A percentile compares a stretch with the other conserved stretches of the same genome.
These are phyloP conservation scores for Spicauda simplicius DNA, from an alignment of 2,888 invertebrate species.

Conservation along the genomic window DNA sequence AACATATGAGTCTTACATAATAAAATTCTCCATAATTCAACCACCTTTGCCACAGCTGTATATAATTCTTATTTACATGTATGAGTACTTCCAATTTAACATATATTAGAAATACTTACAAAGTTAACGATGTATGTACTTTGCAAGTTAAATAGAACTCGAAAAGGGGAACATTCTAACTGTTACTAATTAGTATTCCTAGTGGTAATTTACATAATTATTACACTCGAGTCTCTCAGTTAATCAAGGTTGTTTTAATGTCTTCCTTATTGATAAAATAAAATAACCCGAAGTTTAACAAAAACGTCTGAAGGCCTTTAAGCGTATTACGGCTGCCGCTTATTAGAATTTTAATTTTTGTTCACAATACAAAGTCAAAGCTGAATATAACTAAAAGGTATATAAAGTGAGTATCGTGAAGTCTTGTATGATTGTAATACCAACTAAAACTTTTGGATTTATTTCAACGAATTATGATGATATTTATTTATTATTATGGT, in stretches of 20 bases:
- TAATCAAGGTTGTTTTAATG: conserved; percentile 14
- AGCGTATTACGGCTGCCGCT: background rate
- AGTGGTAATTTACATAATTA: conserved; percentile 10
- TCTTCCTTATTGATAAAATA: conserved; percentile 18
- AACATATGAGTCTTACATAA: too few species aligned
- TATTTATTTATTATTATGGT: too few species aligned
- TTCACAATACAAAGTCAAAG: background rate
- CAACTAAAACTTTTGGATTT: too few species aligned
- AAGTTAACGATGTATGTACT: background rate
- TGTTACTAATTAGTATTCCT: conserved; percentile 3
- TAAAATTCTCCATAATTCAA: too few species aligned
- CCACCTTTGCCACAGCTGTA: too few species aligned
- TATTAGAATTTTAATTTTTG: background rate
- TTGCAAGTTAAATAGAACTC: background rate
- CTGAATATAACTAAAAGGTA: too few species aligned
- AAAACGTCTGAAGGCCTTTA: background rate
- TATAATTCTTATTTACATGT: too few species aligned
- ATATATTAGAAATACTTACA: background rate
- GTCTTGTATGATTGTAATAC: too few species aligned
- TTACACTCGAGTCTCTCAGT: conserved; percentile 1
- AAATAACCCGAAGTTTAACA: background rate
- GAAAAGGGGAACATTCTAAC: background rate
- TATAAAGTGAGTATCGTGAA: too few species aligned
- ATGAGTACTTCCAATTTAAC: background rate
- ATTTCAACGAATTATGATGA: too few species aligned